Conservation (phyloP, 2,113 vertebrate genomes). For the Naja naja region DNA sequence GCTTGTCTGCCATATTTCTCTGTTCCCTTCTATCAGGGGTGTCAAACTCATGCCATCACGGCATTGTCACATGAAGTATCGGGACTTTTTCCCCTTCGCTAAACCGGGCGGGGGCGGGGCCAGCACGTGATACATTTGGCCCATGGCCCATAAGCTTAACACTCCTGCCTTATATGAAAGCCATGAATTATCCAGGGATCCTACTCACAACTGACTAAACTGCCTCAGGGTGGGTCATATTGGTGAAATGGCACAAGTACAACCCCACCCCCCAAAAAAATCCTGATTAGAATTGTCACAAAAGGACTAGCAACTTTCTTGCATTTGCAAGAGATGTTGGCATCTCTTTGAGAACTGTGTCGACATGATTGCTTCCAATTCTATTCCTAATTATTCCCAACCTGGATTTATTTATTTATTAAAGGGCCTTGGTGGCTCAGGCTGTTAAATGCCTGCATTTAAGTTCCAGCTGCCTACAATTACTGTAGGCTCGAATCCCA, state of each 20-base stretch:
- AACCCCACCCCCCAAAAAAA: too few relatives aligned
- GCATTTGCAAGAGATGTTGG: neutral
- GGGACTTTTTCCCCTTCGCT: too few relatives aligned
- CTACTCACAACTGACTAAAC: neutral
- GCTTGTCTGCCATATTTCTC: neutral
- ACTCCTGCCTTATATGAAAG: neutral
- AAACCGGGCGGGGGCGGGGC: too few relatives aligned
- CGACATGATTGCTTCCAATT: neutral
- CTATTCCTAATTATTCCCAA: neutral
- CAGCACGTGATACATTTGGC: too few relatives aligned
- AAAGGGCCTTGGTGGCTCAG: too few relatives aligned
- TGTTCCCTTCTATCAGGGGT: neutral
- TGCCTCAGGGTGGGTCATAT: neutral
- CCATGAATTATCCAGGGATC: neutral
- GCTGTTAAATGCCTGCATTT: too few relatives aligned
- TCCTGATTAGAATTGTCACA: neutral
- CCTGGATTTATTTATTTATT: neutral
- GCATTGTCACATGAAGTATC: too few relatives aligned
- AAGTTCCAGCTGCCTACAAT: too few relatives aligned
- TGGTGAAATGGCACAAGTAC: neutral
- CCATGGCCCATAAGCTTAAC: too few relatives aligned
- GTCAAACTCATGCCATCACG: too few relatives aligned
- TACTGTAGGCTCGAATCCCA: too few relatives aligned
- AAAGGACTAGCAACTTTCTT: neutral
- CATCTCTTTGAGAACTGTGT: neutral